These are phyloP conservation scores for Andricus curvator DNA, from an alignment of 2,888 invertebrate species.

Conservation along the genomic window DNA sequence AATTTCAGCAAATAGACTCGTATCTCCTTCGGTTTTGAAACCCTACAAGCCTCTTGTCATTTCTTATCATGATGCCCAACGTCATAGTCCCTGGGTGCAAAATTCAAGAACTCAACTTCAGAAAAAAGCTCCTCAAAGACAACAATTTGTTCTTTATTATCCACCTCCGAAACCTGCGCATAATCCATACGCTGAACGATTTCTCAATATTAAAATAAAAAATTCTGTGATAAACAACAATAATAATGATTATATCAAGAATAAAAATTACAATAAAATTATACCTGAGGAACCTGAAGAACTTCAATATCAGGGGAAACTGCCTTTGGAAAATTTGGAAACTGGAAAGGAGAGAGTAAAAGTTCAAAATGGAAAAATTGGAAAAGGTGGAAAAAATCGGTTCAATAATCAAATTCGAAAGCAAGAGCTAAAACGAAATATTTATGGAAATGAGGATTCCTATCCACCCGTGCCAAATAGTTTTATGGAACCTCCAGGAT, in stretches of 20 bases:
- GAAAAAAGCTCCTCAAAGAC: neutral
- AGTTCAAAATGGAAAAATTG: neutral
- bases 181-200: neutral
- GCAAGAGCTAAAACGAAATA: neutral
- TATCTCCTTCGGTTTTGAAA: neutral
- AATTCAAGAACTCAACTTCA: neutral
- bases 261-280: conserved; percentile 3
- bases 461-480: conserved; percentile 10
- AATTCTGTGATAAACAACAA: conserved; percentile 4
- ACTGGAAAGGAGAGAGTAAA: neutral
- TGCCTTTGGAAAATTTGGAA: neutral
- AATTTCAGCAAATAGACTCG: neutral
- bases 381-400: neutral
- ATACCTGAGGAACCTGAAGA: neutral
- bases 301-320: neutral
- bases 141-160: conserved; percentile 25
- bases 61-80: neutral
- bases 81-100: neutral
- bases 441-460: neutral
- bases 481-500: conserved; percentile 29
- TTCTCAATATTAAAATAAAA: conserved; percentile 6
- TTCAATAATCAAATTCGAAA: neutral
- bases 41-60: neutral
- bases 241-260: neutral
- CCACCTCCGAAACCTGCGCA: conserved; percentile 16